Conservation (phyloP, 2,797 vertebrate genomes). For the Halcyon smyrnensis region DNA sequence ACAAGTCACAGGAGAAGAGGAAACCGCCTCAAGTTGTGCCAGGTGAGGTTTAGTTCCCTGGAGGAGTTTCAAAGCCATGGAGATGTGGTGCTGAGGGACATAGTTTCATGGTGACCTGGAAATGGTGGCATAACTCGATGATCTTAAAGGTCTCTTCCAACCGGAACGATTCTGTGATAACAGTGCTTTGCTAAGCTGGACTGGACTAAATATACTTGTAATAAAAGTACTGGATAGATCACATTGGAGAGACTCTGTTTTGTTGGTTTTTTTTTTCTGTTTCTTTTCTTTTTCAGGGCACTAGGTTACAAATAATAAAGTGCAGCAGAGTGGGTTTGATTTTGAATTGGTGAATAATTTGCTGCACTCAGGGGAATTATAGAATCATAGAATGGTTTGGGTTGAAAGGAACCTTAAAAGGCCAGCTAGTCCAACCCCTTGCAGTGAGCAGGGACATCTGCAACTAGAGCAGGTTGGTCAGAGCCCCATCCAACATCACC, state of each 20-base stretch:
- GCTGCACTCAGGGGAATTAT: not conserved
- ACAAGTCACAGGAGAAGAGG: no score
- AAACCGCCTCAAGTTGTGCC: no score
- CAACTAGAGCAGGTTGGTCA: not conserved
- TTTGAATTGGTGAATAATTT: not conserved
- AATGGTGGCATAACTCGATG: no score
- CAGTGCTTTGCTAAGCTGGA: not conserved
- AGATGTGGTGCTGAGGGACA: no score
- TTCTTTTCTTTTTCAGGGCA: not conserved
- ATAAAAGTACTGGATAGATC: no score
- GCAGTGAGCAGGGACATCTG: not conserved
- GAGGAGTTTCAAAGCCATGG: no score
- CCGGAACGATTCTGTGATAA: no score
- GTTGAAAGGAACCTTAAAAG: not conserved
- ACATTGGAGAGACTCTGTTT: not conserved
- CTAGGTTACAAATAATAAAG: not conserved
- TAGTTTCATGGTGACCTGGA: no score
- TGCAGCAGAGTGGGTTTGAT: not conserved
- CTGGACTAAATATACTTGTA: not conserved
- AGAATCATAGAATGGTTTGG: not conserved
- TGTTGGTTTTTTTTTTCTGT: no score
- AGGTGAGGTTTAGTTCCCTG: no score
- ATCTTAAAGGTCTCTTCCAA: no score
- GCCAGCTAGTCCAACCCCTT: not conserved
- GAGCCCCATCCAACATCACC: not conserved